Conservation (phyloP, 2,888 invertebrate species). For the Eilema depressum region DNA sequence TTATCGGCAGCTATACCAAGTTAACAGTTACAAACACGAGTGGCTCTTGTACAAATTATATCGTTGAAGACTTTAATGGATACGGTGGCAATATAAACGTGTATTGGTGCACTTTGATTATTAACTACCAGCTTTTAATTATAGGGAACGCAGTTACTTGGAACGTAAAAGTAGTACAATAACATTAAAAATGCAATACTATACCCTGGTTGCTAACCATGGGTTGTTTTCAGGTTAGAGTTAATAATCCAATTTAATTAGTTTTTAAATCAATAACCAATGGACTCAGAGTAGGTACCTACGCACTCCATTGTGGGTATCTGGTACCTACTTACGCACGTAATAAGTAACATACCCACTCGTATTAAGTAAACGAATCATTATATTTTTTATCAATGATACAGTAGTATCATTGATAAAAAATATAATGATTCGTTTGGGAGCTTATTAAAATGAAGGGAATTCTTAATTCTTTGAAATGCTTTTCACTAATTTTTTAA, state of each 20-base stretch:
- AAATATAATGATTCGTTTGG: not conserved
- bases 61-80: conserved; percentile 60
- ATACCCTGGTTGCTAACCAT: not conserved
- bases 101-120: conserved; percentile 54
- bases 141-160: conserved; percentile 20
- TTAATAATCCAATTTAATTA: not conserved
- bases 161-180: conserved; percentile 14
- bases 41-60: conserved; percentile 58
- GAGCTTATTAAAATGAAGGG: no score
- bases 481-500: no score
- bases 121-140: conserved; percentile 48
- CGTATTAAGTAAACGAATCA: no score
- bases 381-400: no score
- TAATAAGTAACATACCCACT: not conserved
- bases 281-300: no score
- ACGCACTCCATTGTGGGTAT: no score
- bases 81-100: conserved; percentile 45
- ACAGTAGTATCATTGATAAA: no score
- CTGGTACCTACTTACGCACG: not conserved
- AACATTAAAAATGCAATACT: not conserved
- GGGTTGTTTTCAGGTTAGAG: not conserved
- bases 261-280: not conserved
- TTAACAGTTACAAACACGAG: conserved; percentile 55
- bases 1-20: conserved; percentile 61
- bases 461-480: no score